Evolutionary conservation across 1,140 invertebrate species (phyloP).

Genomic region (Eufriesea mexicana): DNA sequence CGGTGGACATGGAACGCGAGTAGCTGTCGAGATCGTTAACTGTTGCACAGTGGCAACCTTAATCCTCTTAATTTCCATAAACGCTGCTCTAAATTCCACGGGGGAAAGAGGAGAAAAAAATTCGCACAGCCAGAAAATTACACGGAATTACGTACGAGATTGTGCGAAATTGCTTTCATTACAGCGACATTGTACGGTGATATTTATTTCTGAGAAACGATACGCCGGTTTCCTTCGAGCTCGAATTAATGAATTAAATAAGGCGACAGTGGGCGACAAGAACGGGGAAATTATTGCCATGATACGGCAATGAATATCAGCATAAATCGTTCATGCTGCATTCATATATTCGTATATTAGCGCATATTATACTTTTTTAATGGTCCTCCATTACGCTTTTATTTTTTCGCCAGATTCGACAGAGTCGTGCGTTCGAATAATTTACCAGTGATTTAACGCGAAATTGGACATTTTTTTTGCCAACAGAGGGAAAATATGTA

Average conservation of each 20-base stretch:
- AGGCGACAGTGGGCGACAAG: neutral
- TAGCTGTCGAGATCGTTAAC: conserved; percentile 25
- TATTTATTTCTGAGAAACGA: conserved; percentile 16
- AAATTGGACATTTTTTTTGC: no score
- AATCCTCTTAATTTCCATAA: conserved; percentile 29
- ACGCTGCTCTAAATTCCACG: conserved; percentile 3
- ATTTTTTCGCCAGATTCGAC: no score
- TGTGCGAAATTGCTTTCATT: conserved; percentile 20
- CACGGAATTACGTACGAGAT: conserved; percentile 12
- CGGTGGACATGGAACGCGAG: neutral
- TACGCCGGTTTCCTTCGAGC: neutral
- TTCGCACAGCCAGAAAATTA: conserved; percentile 10
- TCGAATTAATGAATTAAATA: neutral
- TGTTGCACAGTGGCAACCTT: neutral
- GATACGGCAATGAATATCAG: no score
- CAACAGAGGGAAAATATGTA: no score
- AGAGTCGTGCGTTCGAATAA: no score
- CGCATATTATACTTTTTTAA: no score
- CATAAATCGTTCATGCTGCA: no score
- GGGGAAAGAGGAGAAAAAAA: neutral
- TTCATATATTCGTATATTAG: no score
- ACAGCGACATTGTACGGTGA: conserved; percentile 10
- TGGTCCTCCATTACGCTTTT: no score
- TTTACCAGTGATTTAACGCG: no score
- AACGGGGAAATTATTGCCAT: neutral